phyloP scores from a whole-genome alignment of 2,888 invertebrate species.

The Brachypalpus laphriformis region DNA sequence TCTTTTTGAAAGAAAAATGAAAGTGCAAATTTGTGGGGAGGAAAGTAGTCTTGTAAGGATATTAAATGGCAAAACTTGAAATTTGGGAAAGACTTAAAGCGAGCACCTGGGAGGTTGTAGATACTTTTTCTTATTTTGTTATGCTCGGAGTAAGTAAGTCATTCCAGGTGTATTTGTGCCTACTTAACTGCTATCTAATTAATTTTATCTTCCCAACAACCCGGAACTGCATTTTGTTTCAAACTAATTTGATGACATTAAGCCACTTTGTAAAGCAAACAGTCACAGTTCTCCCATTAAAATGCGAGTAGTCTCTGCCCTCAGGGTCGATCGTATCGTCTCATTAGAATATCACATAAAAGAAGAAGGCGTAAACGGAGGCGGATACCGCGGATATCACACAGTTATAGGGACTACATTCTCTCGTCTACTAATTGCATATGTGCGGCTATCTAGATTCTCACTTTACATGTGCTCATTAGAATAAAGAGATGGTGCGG shows the following conservation, averaged over 20 bases:
- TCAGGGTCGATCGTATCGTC: slow-evolving; percentile 48
- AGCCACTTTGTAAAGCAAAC: slow-evolving; percentile 42
- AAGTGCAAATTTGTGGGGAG: slow-evolving; percentile 51
- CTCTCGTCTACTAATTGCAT: slow-evolving; percentile 29
- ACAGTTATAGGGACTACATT: slow-evolving; percentile 19
- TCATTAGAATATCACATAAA: slow-evolving; percentile 65
- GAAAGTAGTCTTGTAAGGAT: slow-evolving; percentile 54
- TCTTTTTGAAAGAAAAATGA: slow-evolving; percentile 42
- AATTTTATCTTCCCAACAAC: not conserved
- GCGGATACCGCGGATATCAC: slow-evolving; percentile 62
- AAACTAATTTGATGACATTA: slow-evolving; percentile 28
- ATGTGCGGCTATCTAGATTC: slow-evolving; percentile 55
- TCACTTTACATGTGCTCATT: slow-evolving; percentile 46
- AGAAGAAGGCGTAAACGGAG: slow-evolving; percentile 63
- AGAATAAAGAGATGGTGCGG: slow-evolving; percentile 50
- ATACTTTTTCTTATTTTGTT: too few species aligned
- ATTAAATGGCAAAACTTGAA: slow-evolving; percentile 49
- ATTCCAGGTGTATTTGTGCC: too few species aligned
- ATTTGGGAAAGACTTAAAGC: not conserved
- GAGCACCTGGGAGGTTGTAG: not conserved
- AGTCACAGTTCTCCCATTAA: slow-evolving; percentile 30
- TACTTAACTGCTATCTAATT: not conserved
- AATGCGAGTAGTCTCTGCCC: slow-evolving; percentile 20
- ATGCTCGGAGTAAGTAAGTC: too few species aligned
- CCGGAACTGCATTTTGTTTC: slow-evolving; percentile 16